Percentiles rank a stretch among this genome's conserved stretches.
phyloP scores from a whole-genome alignment of 2,888 invertebrate genomes.

The Neocrepidodera transversa region DNA sequence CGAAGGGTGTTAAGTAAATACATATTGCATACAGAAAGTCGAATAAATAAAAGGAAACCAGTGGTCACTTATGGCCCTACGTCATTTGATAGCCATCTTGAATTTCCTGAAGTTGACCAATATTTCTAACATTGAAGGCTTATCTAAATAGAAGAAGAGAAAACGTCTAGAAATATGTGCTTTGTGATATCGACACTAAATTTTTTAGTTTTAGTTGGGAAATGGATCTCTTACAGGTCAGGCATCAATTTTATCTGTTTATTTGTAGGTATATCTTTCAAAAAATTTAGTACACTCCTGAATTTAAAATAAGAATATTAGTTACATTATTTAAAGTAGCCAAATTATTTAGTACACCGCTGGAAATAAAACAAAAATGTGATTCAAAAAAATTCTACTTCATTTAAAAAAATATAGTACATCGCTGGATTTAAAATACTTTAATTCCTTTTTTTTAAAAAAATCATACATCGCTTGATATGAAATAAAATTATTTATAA shows the following conservation, averaged over 20 bases:
- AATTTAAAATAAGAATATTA: too few relatives aligned
- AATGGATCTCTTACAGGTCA: background rate
- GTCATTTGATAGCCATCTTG: constrained; percentile 59
- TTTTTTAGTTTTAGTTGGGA: constrained; percentile 13
- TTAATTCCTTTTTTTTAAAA: too few relatives aligned
- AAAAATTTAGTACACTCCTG: too few relatives aligned
- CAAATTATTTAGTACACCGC: too few relatives aligned
- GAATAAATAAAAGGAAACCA: constrained; percentile 55
- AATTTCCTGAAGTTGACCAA: constrained; percentile 59
- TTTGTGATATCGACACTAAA: constrained; percentile 49
- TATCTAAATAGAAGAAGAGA: constrained; percentile 51
- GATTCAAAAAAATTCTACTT: too few relatives aligned
- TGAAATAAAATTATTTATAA: too few relatives aligned
- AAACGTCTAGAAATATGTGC: constrained; percentile 51
- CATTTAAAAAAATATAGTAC: too few relatives aligned
- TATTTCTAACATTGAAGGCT: constrained; percentile 56
- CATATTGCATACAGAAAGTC: constrained; percentile 46
- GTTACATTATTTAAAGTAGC: too few relatives aligned
- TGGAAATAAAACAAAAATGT: too few relatives aligned
- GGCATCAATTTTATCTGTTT: background rate
- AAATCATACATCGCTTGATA: too few relatives aligned
- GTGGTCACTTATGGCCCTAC: constrained; percentile 56
- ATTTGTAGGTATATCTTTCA: too few relatives aligned
- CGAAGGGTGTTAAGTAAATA: constrained; percentile 47
- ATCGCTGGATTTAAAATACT: too few relatives aligned